Evolutionary conservation across 37 sponge, comb jelly and placozoan species (phyloP).

Genomic region (Hormiphora californensis): DNA sequence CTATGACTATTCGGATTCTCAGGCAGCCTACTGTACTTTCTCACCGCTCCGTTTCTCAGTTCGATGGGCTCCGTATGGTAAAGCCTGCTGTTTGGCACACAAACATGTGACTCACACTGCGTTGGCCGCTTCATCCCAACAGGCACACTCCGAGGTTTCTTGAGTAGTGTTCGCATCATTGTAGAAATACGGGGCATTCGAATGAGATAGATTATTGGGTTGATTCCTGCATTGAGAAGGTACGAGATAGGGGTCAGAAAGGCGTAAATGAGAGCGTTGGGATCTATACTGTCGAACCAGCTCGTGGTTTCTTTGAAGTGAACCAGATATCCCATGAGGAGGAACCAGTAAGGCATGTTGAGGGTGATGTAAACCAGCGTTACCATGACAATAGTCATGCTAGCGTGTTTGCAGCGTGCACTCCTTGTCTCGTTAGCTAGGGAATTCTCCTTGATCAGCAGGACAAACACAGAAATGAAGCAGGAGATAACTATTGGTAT

Average conservation of each 20-base stretch:
- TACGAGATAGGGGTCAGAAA: background rate
- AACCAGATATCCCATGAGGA: background rate
- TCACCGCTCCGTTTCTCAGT: too few relatives aligned
- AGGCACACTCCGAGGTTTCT: too few relatives aligned
- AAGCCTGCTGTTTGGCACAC: too few relatives aligned
- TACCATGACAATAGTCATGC: background rate
- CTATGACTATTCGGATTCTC: too few relatives aligned
- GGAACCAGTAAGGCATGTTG: background rate
- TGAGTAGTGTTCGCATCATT: too few relatives aligned
- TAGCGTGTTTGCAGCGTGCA: background rate
- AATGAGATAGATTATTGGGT: background rate
- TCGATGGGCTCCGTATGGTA: too few relatives aligned
- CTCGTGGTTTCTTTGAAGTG: background rate
- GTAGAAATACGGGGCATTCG: too few relatives aligned
- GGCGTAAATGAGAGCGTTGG: background rate
- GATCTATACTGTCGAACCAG: background rate
- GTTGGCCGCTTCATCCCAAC: too few relatives aligned
- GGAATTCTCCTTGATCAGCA: background rate
- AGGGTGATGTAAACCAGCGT: background rate
- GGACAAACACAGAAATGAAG: background rate
- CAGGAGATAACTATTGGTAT: background rate
- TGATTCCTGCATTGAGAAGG: background rate
- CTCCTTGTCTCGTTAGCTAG: background rate
- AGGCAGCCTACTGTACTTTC: too few relatives aligned
- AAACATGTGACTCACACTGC: too few relatives aligned